Conservation (phyloP, 2,888 invertebrate genomes). For the Cephus spinipes region DNA sequence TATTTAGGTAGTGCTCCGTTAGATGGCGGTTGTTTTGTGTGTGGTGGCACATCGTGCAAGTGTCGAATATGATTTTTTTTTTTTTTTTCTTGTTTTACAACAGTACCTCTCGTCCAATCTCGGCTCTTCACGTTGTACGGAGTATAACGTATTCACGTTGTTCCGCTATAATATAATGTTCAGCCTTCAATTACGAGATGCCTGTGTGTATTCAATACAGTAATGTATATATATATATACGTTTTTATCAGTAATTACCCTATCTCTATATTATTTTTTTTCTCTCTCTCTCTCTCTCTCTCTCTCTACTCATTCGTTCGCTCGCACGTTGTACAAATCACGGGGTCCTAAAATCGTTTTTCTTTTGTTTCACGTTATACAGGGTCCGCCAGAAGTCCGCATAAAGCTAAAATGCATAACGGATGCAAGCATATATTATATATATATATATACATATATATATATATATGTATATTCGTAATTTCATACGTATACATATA, state of each 20-base stretch:
- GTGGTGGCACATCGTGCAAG: background rate
- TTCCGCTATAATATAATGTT: background rate
- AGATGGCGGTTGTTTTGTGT: background rate
- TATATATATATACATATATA: background rate
- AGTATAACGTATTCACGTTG: background rate
- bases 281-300: too few species aligned
- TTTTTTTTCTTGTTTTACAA: background rate
- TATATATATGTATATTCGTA: background rate
- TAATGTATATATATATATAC: too few species aligned
- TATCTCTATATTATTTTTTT: background rate
- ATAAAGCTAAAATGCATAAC: background rate
- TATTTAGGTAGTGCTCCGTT: background rate
- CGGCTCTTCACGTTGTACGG: background rate
- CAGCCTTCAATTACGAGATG: background rate
- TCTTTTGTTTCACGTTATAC: background rate
- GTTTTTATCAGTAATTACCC: background rate
- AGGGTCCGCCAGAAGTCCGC: too few species aligned
- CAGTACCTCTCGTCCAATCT: background rate
- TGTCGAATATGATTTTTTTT: background rate
- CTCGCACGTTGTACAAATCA: background rate
- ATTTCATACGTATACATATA: background rate
- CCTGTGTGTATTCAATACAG: background rate
- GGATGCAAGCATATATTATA: background rate
- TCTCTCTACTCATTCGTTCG: background rate
- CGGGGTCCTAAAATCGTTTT: background rate